These are phyloP conservation scores for Hoplias malabaricus DNA, from an alignment of 2,113 vertebrate genomes.

Conservation along the genomic window DNA sequence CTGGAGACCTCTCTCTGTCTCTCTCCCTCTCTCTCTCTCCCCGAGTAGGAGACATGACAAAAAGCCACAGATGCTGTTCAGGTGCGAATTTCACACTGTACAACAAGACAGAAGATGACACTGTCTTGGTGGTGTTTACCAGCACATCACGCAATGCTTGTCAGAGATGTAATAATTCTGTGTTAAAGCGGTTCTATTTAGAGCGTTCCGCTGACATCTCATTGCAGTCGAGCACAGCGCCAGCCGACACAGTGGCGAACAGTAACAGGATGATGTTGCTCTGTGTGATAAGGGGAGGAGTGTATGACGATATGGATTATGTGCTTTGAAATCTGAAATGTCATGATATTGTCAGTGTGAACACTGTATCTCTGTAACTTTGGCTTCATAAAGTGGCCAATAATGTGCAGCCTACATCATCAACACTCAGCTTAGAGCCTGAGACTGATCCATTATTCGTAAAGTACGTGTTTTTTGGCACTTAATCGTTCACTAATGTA, in stretches of 20 bases:
- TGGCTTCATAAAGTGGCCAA: too few species aligned
- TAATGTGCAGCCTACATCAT: too few species aligned
- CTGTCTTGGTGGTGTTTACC: not conserved
- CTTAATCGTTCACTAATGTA: too few species aligned
- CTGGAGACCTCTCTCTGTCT: not conserved
- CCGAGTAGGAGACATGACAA: not conserved
- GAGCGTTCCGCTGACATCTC: not conserved
- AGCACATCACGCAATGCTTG: not conserved
- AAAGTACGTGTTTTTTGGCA: too few species aligned
- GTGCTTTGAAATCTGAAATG: too few species aligned
- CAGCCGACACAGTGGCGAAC: not conserved
- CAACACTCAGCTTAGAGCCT: too few species aligned
- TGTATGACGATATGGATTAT: not conserved
- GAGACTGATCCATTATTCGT: too few species aligned
- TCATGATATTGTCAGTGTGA: too few species aligned
- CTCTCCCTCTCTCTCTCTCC: not conserved
- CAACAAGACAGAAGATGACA: not conserved
- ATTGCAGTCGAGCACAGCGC: not conserved
- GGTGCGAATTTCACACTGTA: not conserved
- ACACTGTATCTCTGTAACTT: too few species aligned
- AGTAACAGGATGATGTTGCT: not conserved
- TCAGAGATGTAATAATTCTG: not conserved
- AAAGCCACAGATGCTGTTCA: not conserved
- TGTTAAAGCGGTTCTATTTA: not conserved
- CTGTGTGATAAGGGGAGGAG: not conserved